Evolutionary conservation across 2,888 invertebrate genomes (phyloP).

Genomic region (Octonoba sinensis): DNA sequence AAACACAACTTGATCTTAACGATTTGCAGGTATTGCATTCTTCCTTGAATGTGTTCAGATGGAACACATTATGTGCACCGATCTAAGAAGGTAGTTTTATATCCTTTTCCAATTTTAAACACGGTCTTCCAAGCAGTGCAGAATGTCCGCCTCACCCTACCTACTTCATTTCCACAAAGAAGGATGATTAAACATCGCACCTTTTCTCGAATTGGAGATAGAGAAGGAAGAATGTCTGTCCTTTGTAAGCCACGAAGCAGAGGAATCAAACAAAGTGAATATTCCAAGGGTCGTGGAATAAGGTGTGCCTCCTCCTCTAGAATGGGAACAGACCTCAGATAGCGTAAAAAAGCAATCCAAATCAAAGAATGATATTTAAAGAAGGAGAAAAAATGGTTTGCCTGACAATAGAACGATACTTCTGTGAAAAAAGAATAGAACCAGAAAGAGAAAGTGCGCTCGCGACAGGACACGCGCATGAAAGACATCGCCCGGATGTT

Average conservation of each 20-base stretch:
- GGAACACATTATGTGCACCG: too few species aligned
- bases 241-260: not conserved
- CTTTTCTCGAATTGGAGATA: too few species aligned
- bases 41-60: too few species aligned
- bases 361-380: conserved; percentile 40
- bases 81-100: too few species aligned
- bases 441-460: conserved; percentile 48
- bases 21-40: too few species aligned
- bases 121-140: too few species aligned
- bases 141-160: too few species aligned
- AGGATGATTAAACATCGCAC: too few species aligned
- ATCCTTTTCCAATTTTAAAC: too few species aligned
- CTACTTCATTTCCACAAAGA: too few species aligned
- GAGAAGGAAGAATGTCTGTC: too few species aligned
- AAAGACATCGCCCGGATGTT: conserved; percentile 34
- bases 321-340: conserved; percentile 42
- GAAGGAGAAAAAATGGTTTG: conserved; percentile 14
- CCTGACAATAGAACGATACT: conserved; percentile 33
- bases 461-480: conserved; percentile 44
- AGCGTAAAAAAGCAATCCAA: conserved; percentile 22
- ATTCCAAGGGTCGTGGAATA: not conserved
- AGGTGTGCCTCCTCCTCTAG: conserved; percentile 57
- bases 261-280: not conserved
- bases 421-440: conserved; percentile 17
- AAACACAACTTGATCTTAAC: too few species aligned